Base-by-base conservation (phyloP, 2,797 vertebrate species). In the Epinephelus coioides region DNA sequence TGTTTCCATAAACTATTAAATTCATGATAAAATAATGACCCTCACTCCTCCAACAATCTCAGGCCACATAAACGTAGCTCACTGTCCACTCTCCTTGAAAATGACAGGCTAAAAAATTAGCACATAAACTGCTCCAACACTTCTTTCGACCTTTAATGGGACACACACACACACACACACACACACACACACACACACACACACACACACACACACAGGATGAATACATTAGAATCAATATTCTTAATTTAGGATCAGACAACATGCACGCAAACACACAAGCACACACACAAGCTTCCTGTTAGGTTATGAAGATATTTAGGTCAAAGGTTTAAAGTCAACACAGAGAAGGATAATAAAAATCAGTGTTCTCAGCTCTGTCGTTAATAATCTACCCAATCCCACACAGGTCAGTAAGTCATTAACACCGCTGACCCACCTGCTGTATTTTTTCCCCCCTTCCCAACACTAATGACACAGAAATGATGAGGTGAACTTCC, bases 331-430 rank as follows among this genome's bases (percentile, higher is more conserved):
- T 94, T 86, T 89, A 91, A 94, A 90, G 86, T 82, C 66, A 89
- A 88, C 81, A 83, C 60, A 64, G 73, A 8, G 69, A 74, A 77
- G 87, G 85, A 89, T 75, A 72, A 90, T 88, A 92, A 90, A 92
- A 93, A 92, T 84, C 72, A 5, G 61, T 66, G 85, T 81, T 87
- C 76, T 87, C 23, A 73, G 78, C 66, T 4, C 46, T 44, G 73
- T 71, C 78, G 91, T 93, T 94, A 94, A 95, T 95, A 89, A 95
- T 93, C 88, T 87, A 93, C 91, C 70, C 40, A 69, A 85, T 79
- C 82, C 73, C 66, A 66, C 67, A 88, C 86, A 88, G 80, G 76
- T 87, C 92, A 91, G 71, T 82, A 82, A 85, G 85, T 89, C 91
- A 92, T 93, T 92, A 92, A 84, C 47, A 46, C 85, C n/a, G 55